Percentiles rank a stretch among this genome's conserved stretches.
Conservation (phyloP, 37 sponge, comb jelly and placozoan species). For the Haliclona indistincta region DNA sequence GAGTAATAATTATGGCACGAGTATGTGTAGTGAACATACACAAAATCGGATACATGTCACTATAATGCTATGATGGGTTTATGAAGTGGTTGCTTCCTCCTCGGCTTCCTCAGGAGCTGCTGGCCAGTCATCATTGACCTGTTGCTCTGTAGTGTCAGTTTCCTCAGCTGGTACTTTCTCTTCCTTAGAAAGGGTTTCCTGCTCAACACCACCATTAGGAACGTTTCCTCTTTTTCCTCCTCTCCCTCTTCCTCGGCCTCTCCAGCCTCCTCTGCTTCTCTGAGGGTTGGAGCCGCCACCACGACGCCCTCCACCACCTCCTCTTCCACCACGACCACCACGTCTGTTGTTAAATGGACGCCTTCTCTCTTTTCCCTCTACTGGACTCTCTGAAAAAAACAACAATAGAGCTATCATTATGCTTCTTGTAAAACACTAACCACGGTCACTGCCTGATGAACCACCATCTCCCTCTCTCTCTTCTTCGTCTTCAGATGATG, state of each 20-base stretch:
- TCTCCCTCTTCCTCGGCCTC: constrained; percentile 18
- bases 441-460: not conserved
- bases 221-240: not conserved
- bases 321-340: too few relatives aligned
- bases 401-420: too few relatives aligned
- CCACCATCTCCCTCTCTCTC: constrained; percentile 12
- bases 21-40: too few relatives aligned
- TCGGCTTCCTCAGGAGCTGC: constrained; percentile 14
- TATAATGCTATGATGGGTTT: too few relatives aligned
- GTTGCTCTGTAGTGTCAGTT: constrained; percentile 1
- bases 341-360: not conserved
- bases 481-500: not conserved
- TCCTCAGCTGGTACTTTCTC: constrained; percentile 16
- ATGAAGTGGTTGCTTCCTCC: constrained; percentile 15
- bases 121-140: not conserved
- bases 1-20: too few relatives aligned
- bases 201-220: not conserved
- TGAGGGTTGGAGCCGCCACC: not conserved
- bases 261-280: constrained; percentile 15
- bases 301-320: not conserved
- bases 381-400: too few relatives aligned
- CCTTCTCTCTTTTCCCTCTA: not conserved
- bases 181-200: not conserved
- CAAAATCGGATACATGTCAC: too few relatives aligned
- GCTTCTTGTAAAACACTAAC: too few relatives aligned